Evolutionary conservation across 2,797 vertebrate species (phyloP), one percentile per base, ranked within the genome.

Genomic region (Mionectes olivaceus): DNA sequence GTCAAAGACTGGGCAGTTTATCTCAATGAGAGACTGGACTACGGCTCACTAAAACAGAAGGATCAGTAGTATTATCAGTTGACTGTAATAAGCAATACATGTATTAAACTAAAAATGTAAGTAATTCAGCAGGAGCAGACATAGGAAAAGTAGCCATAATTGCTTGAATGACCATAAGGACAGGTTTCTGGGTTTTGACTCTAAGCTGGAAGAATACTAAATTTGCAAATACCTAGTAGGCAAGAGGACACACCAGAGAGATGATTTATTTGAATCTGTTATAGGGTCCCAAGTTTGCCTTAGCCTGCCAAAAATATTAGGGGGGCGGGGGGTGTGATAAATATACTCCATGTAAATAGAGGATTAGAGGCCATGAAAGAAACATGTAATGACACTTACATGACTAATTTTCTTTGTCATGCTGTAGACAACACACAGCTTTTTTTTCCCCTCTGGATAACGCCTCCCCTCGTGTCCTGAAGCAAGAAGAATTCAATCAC

Each of bases 1-100:
- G 93, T 86, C 25, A 19, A 91, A 94, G 90, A 47, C 79, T 64
- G 46, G 65, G 77, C 74, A 90, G 59, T 95, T 98, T 95, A 93
- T 97, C 93, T 97, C 82, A 89, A 57, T 78, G 43, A 96, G 73
- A 56, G 73, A 96, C 75, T 81, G 56, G 85, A 95, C 95, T 97
- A 95, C 90, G 93, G 83, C 90, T 94, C 89, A 92, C 86, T 94
- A 83, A 95, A 96, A 73, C 52, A 94, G 81, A 96, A 93, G 74
- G 76, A 90, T 87, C 14, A 18, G 93, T 82, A 77, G 35, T 37
- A 14, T 82, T 93, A 95, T 87, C 79, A 94, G 56, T 60, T 88
- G 77, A 88, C 86, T 55, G 27, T 80, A 92, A 53, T 87, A 95
- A 97, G 68, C 56, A 85, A 57, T 53, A 75, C 65, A 79, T 77